Percentiles rank a stretch among this genome's conserved stretches.
Conservation (phyloP, 2,888 invertebrate genomes). For the Acrobeloides nanus region DNA sequence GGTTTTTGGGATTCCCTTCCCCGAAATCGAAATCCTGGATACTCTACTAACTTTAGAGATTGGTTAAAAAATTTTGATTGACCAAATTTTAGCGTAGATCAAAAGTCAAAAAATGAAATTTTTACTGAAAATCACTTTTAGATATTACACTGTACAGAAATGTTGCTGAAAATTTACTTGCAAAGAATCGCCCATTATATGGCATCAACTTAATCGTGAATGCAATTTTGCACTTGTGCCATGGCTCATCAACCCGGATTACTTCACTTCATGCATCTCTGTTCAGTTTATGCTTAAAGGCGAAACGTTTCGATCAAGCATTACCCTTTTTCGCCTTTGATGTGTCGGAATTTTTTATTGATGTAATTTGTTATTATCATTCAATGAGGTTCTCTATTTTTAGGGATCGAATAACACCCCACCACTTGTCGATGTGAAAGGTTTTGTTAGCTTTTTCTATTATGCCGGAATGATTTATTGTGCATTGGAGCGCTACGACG, state of each 20-base stretch:
- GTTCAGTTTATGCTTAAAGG: conserved; percentile 20
- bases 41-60: too few relatives aligned
- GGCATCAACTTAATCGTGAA: conserved; percentile 17
- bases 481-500: conserved; percentile 19
- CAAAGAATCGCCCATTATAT: too few relatives aligned
- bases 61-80: too few relatives aligned
- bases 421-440: neutral
- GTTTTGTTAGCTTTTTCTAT: conserved; percentile 18
- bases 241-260: conserved; percentile 7
- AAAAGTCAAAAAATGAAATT: too few relatives aligned
- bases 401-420: neutral
- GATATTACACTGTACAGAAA: too few relatives aligned
- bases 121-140: too few relatives aligned
- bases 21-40: too few relatives aligned
- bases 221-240: conserved; percentile 10
- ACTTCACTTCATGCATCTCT: conserved; percentile 20
- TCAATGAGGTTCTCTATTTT: neutral
- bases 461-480: conserved; percentile 24
- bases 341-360: conserved; percentile 16
- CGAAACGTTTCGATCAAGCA: conserved; percentile 22
- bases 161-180: too few relatives aligned
- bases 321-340: conserved; percentile 17
- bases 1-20: too few relatives aligned
- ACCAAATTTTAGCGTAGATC: too few relatives aligned
- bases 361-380: neutral